Percentiles rank a stretch among this genome's conserved stretches.
Evolutionary conservation across 2,888 invertebrate species (phyloP).

Genomic region (Cepaea hortensis): DNA sequence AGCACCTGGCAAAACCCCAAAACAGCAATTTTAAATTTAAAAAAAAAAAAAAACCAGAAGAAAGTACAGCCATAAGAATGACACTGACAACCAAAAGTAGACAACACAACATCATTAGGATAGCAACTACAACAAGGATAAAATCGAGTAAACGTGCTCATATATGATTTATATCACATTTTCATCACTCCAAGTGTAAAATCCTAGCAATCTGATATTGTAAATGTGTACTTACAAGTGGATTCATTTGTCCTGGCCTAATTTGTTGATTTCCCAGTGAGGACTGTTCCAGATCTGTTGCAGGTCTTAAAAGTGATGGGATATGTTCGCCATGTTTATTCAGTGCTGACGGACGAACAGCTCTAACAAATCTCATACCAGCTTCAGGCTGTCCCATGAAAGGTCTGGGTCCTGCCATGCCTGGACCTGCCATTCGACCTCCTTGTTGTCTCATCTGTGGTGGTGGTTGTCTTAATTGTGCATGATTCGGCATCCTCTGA

Average conservation of each 20-base stretch:
- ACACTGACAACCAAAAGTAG: no score
- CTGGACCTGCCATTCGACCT: neutral
- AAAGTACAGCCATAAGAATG: no score
- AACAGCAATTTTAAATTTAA: no score
- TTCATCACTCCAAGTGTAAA: no score
- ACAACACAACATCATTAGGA: no score
- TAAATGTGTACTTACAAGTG: neutral
- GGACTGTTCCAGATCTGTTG: neutral
- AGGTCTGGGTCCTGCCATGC: constrained; percentile 23
- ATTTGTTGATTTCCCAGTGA: neutral
- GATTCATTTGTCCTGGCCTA: constrained; percentile 3
- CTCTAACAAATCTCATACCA: constrained; percentile 11
- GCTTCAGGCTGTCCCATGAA: constrained; percentile 16
- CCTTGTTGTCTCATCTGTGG: constrained; percentile 28
- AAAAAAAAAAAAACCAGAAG: no score
- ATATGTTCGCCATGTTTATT: constrained; percentile 29
- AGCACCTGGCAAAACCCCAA: no score
- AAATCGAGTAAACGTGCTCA: no score
- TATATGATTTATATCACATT: no score
- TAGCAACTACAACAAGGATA: no score
- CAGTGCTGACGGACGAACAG: neutral
- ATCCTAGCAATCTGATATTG: no score
- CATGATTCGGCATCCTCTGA: constrained; percentile 11
- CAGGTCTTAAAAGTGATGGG: constrained; percentile 34
- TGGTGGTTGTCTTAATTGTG: constrained; percentile 19